A percentile compares a stretch with the other conserved stretches of the same genome.
phyloP scores from a whole-genome alignment of 2,797 vertebrate species.

The Sebastes elongatus region DNA sequence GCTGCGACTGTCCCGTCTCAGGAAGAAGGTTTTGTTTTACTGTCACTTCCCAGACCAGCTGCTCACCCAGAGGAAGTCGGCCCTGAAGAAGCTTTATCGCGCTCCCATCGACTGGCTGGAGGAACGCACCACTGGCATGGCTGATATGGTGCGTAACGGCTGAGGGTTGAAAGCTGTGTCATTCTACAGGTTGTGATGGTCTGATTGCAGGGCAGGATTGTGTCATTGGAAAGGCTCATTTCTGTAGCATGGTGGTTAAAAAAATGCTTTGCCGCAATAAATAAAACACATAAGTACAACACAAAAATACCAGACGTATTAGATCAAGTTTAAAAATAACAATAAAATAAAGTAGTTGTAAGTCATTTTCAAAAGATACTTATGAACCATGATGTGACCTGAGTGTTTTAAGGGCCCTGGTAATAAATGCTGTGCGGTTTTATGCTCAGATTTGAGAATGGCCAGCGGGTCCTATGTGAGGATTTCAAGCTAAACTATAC shows the following conservation, averaged over 20 bases:
- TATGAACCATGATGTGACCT: background rate
- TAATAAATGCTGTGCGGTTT: background rate
- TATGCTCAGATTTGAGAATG: background rate
- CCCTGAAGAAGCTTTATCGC: slow-evolving; percentile 90
- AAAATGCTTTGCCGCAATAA: background rate
- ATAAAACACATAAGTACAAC: background rate
- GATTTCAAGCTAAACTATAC: background rate
- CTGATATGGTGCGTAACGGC: slow-evolving; percentile 81
- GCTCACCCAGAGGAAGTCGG: slow-evolving; percentile 88
- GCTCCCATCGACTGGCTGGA: slow-evolving; percentile 92
- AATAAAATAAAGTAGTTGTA: background rate
- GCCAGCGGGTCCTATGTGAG: background rate
- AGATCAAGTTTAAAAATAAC: too few relatives aligned
- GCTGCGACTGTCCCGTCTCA: slow-evolving; percentile 87
- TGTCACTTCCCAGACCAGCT: slow-evolving; percentile 98
- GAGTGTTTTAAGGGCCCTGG: background rate
- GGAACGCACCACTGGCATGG: slow-evolving; percentile 96
- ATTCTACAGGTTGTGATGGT: background rate
- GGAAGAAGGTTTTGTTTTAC: slow-evolving; percentile 96
- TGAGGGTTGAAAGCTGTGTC: background rate
- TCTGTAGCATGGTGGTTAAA: background rate
- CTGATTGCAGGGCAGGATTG: background rate
- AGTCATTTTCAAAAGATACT: background rate
- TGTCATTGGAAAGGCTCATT: background rate
- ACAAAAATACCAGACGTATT: background rate